Evolutionary conservation across 2,113 vertebrate species (phyloP).

Genomic region (Seriola dumerili): DNA sequence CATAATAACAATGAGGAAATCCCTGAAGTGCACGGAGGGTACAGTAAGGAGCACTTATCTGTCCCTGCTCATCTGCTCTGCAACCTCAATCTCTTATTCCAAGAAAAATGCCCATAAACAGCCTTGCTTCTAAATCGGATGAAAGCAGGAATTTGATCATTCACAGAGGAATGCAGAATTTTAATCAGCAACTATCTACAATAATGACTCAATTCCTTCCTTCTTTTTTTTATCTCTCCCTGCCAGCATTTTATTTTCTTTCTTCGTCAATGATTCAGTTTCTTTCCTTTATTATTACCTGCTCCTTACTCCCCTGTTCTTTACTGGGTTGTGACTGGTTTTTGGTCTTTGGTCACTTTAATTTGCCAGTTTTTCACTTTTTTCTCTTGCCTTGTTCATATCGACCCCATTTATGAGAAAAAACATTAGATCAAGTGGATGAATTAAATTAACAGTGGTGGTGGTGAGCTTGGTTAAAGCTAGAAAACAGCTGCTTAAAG

Average conservation of each 20-base stretch:
- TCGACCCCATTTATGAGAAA: neutral
- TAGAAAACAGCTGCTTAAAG: neutral
- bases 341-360: neutral
- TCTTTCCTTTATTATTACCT: neutral
- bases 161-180: conserved; percentile 22
- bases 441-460: neutral
- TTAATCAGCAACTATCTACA: conserved; percentile 19
- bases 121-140: conserved; percentile 39
- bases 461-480: conserved; percentile 20
- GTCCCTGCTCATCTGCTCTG: conserved; percentile 33
- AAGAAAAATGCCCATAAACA: conserved; percentile 58
- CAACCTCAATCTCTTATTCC: conserved; percentile 58
- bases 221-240: neutral
- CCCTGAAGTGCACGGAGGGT: conserved; percentile 22
- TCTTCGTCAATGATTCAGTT: neutral
- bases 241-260: neutral
- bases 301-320: neutral
- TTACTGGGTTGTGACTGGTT: neutral
- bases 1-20: conserved; percentile 46
- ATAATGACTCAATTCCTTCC: conserved; percentile 1
- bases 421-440: neutral
- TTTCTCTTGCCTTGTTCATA: neutral
- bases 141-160: conserved; percentile 32
- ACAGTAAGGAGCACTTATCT: conserved; percentile 33
- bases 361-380: too few species aligned